Evolutionary conservation across 2,113 vertebrate species (phyloP), one percentile per base, ranked within the genome.

Genomic region (Cygnus buccinator): DNA sequence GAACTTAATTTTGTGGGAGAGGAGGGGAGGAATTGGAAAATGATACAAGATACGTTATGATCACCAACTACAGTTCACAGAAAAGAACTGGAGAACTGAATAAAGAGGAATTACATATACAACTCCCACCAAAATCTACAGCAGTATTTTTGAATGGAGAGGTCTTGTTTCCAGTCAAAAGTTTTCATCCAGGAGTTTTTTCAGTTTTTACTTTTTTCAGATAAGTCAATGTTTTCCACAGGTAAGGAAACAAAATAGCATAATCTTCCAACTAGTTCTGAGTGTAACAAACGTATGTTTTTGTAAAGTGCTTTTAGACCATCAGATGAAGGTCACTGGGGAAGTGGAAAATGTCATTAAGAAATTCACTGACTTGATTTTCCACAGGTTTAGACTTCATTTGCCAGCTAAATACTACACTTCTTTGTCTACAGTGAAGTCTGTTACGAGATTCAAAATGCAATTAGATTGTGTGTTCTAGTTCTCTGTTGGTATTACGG

Each of bases 281-380:
- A 21, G 84, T 91, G 83, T 76, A 95, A 94, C 61, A 93, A 91
- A 94, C 66, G 88, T 66, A 82, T 87, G 65, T 68, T 93, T 96
- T 91, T 57, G 62, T 76, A 89, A 95, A 96, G 66, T 89, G 94
- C 92, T 96, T 96, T 96, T 78, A 94, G 80, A 88, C 80, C 70
- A 89, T 76, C 88, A 84, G 73, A 94, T 96, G 95, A 96, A 94
- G 92, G 94, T 95, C 86, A 15, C 92, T 84, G 54, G 95, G 95
- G 86, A 96, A 94, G 62, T 73, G 70, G 84, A 93, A 97, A 96
- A 96, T 95, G 76, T 86, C 85, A 83, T 95, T 95, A 96, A 90
- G 89, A 93, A 96, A 95, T 91, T 93, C 95, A 94, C 76, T 95
- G 86, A 87, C 83, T 97, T 94, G 80, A 94, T 93, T 97, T 96